Conservation (phyloP, 2,113 vertebrate species). For the Tachysurus vachellii region DNA sequence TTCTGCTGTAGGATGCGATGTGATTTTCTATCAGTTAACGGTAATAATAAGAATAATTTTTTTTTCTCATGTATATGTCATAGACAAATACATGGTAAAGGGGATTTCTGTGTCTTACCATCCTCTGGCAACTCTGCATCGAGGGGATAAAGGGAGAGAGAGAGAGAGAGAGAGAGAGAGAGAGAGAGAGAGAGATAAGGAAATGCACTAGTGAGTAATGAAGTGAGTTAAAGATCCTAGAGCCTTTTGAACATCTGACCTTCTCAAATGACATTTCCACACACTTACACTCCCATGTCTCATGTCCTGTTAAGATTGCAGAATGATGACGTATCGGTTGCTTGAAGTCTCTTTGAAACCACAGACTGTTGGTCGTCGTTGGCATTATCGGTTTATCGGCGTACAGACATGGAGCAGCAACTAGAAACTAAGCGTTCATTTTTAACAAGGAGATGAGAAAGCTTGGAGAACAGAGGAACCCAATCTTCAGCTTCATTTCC, state of each 20-base stretch:
- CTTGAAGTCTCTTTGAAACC: background rate
- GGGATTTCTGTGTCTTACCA: conserved; percentile 68
- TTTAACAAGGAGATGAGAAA: background rate
- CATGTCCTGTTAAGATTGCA: background rate
- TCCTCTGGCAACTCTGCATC: conserved; percentile 67
- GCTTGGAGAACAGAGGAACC: background rate
- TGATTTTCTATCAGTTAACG: conserved; percentile 28
- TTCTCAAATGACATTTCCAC: conserved; percentile 20
- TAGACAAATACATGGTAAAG: conserved; percentile 59
- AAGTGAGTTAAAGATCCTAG: conserved; percentile 48
- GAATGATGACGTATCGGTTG: background rate
- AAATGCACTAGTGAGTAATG: conserved; percentile 20
- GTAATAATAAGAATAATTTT: background rate
- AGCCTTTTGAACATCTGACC: conserved; percentile 45
- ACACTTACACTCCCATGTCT: conserved; percentile 8
- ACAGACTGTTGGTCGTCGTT: background rate
- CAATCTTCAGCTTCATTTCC: too few species aligned
- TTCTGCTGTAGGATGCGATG: conserved; percentile 39
- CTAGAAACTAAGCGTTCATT: background rate
- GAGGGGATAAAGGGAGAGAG: background rate
- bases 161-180: conserved; percentile 39
- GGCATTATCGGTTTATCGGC: background rate
- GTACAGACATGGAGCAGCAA: background rate
- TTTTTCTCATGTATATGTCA: conserved; percentile 44
- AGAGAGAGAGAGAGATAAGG: conserved; percentile 11